These are phyloP conservation scores for Heliconius hortense DNA, from an alignment of 2,888 invertebrate species.

Conservation along the genomic window DNA sequence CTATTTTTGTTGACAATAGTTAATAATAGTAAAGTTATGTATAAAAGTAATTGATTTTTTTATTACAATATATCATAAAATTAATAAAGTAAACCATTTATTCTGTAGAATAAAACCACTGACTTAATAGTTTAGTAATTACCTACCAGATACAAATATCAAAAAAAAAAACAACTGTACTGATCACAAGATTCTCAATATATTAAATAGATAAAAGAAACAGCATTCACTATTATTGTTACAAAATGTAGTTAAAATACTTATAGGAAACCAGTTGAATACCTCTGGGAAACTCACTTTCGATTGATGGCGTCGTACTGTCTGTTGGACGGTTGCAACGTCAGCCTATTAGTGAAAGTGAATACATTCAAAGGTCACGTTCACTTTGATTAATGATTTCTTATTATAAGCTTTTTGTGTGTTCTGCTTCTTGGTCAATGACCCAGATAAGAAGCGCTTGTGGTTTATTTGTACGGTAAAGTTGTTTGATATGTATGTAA, in stretches of 20 bases:
- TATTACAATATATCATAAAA: neutral
- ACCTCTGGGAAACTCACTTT: slow-evolving; percentile 54
- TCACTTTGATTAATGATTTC: slow-evolving; percentile 48
- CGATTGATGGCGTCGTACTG: slow-evolving; percentile 56
- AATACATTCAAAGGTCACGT: slow-evolving; percentile 53
- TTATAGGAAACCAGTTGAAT: slow-evolving; percentile 26
- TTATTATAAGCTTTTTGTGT: slow-evolving; percentile 27
- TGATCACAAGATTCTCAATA: neutral
- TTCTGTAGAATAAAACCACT: neutral
- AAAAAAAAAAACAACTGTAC: neutral
- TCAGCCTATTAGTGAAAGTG: slow-evolving; percentile 48
- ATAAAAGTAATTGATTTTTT: slow-evolving; percentile 3
- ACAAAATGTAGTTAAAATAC: slow-evolving; percentile 16
- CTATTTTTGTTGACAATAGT: no score
- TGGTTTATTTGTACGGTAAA: neutral
- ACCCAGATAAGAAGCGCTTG: neutral
- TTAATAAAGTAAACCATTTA: neutral
- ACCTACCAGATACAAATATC: neutral
- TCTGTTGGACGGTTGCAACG: slow-evolving; percentile 46
- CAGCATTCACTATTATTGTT: neutral
- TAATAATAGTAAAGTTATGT: neutral
- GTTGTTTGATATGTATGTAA: no score
- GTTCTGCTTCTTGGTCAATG: slow-evolving; percentile 9
- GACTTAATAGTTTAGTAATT: neutral
- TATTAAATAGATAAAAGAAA: slow-evolving; percentile 3